A percentile compares a stretch with the other conserved stretches of the same genome.
These are phyloP conservation scores for Drosophila cracens DNA, from an alignment of 2,888 invertebrate species.

Conservation along the genomic window DNA sequence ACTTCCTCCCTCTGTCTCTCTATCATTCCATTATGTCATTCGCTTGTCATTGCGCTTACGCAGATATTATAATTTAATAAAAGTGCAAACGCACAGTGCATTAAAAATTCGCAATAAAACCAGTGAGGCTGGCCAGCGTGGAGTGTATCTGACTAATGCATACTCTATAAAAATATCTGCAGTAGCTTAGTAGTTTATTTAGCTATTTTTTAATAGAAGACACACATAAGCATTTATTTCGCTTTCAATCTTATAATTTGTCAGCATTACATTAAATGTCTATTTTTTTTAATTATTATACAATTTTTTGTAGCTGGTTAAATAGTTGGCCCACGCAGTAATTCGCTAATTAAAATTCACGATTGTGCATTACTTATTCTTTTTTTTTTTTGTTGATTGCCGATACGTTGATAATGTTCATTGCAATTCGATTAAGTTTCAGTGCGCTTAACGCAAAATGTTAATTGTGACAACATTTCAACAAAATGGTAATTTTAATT, in stretches of 20 bases:
- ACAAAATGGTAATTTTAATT: slow-evolving; percentile 34
- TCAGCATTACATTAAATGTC: neutral
- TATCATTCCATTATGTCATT: neutral
- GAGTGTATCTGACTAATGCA: neutral
- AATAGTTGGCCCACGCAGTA: slow-evolving; percentile 15
- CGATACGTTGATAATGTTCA: slow-evolving; percentile 65
- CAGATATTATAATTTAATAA: slow-evolving; percentile 53
- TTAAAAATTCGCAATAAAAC: slow-evolving; percentile 46
- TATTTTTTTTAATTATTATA: neutral
- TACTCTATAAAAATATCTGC: neutral
- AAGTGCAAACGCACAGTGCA: slow-evolving; percentile 55
- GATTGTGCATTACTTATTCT: slow-evolving; percentile 28
- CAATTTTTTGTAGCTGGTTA: neutral
- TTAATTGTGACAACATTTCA: slow-evolving; percentile 54
- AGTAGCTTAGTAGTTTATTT: neutral
- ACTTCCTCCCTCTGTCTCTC: neutral
- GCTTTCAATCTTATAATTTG: neutral
- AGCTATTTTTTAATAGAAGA: neutral
- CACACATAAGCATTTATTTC: neutral
- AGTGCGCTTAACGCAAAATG: slow-evolving; percentile 22
- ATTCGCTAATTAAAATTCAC: slow-evolving; percentile 69
- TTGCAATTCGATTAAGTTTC: slow-evolving; percentile 71
- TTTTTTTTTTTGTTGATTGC: slow-evolving; percentile 5
- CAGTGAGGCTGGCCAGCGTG: neutral
- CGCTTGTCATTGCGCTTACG: slow-evolving; percentile 22